Evolutionary conservation across 1,140 invertebrate genomes (phyloP), one percentile per base, ranked within the genome.

Genomic region (Monomorium pharaonis): DNA sequence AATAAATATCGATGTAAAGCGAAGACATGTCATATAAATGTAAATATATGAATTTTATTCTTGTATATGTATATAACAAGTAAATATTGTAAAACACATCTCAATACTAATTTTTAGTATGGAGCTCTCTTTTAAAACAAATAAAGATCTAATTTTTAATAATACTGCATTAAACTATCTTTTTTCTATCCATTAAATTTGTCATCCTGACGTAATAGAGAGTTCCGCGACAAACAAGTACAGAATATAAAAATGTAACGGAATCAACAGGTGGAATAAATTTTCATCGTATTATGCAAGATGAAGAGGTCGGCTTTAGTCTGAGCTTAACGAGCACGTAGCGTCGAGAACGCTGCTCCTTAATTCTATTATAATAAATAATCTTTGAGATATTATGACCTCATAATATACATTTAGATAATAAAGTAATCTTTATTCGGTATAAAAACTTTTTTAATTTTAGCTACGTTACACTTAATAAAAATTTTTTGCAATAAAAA

Each of bases 191-290:
- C 44, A n/a, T 62, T 30, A 44, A 4, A 6, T 37, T 42, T 76
- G 33, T 27, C 27, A 54, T 27, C 24, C 33, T 74, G 30, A 1
- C 18, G 7, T 60, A 27, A 44, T 6, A 37, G 37, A 37, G 37
- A 37, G 14, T 65, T 33, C 27, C 44, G 24, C 18, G 27, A 49
- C n/a, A 16, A 67, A n/a, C n/a, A 49, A 27, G 18, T 62, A 18
- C 6, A 67, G 30, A 65, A 67, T 42, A 44, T n/a, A 5, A 62
- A 51, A 58, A 30, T 33, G 14, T 10, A 42, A 14, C 60, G n/a
- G 24, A 67, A 24, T 78, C 60, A 78, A 67, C 30, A 65, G 42
- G 27, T 33, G 30, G n/a, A 78, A 67, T 67, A 67, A 78, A 67
- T 78, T 51, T 63, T 51, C 44, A 78, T 67, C 18, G 4, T 65